These are phyloP conservation scores for Epinotia brunnichana DNA, from an alignment of 2,888 invertebrate species.

Conservation along the genomic window DNA sequence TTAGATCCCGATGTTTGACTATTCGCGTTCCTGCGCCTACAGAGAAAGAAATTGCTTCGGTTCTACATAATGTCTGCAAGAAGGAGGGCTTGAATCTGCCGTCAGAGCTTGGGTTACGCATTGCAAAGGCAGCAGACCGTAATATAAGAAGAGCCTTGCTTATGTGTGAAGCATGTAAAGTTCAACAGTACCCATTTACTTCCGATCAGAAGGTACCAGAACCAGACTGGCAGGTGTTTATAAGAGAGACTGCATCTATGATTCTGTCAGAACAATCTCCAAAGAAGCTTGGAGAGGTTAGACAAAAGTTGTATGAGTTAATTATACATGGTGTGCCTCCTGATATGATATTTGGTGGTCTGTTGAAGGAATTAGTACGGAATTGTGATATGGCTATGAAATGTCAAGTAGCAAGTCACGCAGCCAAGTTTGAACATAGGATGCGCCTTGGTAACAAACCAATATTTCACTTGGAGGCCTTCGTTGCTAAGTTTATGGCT, in stretches of 20 bases:
- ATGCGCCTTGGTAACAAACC: slow-evolving; percentile 96
- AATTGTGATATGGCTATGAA: slow-evolving; percentile 96
- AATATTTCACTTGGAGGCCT: slow-evolving; percentile 98
- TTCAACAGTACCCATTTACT: slow-evolving; percentile 94
- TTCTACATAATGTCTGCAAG: slow-evolving; percentile 88
- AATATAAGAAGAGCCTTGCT: slow-evolving; percentile 96
- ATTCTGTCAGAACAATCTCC: slow-evolving; percentile 95
- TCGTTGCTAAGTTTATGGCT: slow-evolving; percentile 98
- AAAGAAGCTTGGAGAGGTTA: slow-evolving; percentile 91
- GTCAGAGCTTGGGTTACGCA: slow-evolving; percentile 88
- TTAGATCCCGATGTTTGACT: slow-evolving; percentile 96
- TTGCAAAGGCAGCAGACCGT: slow-evolving; percentile 91
- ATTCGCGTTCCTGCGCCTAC: slow-evolving; percentile 96
- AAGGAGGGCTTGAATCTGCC: slow-evolving; percentile 93
- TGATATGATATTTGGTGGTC: slow-evolving; percentile 94
- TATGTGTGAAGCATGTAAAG: slow-evolving; percentile 96
- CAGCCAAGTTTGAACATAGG: slow-evolving; percentile 96
- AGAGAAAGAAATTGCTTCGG: slow-evolving; percentile 87
- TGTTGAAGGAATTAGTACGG: slow-evolving; percentile 91
- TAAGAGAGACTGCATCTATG: slow-evolving; percentile 93
- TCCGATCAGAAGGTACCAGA: slow-evolving; percentile 91
- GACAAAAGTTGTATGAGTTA: slow-evolving; percentile 95
- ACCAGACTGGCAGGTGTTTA: slow-evolving; percentile 96
- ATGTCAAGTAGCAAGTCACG: slow-evolving; percentile 91
- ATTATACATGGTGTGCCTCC: slow-evolving; percentile 96